phyloP scores from a whole-genome alignment of 2,888 invertebrate genomes.

The Liposcelis brunnea region DNA sequence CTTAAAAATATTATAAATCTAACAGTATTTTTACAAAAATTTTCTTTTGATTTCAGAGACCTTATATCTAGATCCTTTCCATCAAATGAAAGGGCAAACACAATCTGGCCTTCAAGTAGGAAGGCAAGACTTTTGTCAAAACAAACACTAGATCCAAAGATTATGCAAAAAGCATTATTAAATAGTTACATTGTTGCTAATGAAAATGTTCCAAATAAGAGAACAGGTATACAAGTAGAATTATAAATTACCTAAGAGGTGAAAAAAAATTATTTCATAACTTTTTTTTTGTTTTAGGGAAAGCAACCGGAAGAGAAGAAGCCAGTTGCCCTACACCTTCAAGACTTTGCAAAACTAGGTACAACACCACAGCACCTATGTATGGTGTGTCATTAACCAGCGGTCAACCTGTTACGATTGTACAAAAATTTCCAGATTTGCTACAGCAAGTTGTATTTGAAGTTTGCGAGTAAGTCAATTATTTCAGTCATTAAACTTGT shows the following conservation, averaged over 20 bases:
- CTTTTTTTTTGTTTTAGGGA: conserved; percentile 20
- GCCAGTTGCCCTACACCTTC: conserved; percentile 45
- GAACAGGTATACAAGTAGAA: neutral
- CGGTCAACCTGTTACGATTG: conserved; percentile 82
- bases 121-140: neutral
- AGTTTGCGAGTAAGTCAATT: conserved; percentile 79
- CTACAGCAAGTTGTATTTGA: conserved; percentile 86
- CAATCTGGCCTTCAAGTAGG: neutral
- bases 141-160: conserved; percentile 39
- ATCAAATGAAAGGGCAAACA: conserved; percentile 41
- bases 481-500: too few relatives aligned
- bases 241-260: neutral
- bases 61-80: conserved; percentile 55
- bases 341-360: conserved; percentile 70
- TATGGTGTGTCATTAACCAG: conserved; percentile 87
- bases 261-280: neutral
- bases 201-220: neutral
- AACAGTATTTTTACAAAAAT: conserved; percentile 8
- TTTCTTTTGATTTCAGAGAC: conserved; percentile 38
- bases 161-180: conserved; percentile 53
- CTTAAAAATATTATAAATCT: neutral
- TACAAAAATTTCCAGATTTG: conserved; percentile 84
- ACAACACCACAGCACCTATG: conserved; percentile 88
- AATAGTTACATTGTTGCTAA: conserved; percentile 39
- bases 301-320: conserved; percentile 21